Conservation (phyloP, 2,888 invertebrate species). For the Yponomeuta cagnagella region DNA sequence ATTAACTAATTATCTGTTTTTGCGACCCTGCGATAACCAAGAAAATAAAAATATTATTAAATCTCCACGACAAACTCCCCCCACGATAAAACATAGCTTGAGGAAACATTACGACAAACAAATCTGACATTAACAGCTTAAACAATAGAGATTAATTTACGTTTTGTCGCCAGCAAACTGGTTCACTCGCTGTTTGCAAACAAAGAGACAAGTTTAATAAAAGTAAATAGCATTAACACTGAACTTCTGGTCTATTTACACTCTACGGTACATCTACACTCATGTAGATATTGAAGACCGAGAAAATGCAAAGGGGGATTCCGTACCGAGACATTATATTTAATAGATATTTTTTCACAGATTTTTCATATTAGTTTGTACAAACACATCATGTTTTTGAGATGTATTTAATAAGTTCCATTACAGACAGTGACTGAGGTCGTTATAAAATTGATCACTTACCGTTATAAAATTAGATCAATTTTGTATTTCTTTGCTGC, state of each 20-base stretch:
- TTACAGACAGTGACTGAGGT: too few species aligned
- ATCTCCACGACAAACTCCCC: not conserved
- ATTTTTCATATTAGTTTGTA: too few species aligned
- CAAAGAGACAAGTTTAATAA: slow-evolving; percentile 54
- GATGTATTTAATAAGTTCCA: too few species aligned
- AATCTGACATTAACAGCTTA: slow-evolving; percentile 15
- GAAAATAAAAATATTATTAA: slow-evolving; percentile 13
- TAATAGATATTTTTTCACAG: too few species aligned
- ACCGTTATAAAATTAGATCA: too few species aligned
- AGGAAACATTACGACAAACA: not conserved
- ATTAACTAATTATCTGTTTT: too few species aligned
- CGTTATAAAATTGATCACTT: too few species aligned
- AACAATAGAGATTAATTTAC: slow-evolving; percentile 19
- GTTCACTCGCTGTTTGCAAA: slow-evolving; percentile 34
- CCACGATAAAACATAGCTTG: not conserved
- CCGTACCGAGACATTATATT: too few species aligned
- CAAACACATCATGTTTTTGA: too few species aligned
- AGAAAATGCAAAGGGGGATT: too few species aligned
- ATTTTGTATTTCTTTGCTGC: too few species aligned
- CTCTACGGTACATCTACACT: slow-evolving; percentile 17
- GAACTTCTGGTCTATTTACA: slow-evolving; percentile 49
- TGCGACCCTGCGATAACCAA: not conserved
- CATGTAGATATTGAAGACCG: too few species aligned
- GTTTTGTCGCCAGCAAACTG: slow-evolving; percentile 29
- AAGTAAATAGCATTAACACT: slow-evolving; percentile 57